phyloP scores from a whole-genome alignment of 2,797 vertebrate species.

The Oreonectes daqikongensis region DNA sequence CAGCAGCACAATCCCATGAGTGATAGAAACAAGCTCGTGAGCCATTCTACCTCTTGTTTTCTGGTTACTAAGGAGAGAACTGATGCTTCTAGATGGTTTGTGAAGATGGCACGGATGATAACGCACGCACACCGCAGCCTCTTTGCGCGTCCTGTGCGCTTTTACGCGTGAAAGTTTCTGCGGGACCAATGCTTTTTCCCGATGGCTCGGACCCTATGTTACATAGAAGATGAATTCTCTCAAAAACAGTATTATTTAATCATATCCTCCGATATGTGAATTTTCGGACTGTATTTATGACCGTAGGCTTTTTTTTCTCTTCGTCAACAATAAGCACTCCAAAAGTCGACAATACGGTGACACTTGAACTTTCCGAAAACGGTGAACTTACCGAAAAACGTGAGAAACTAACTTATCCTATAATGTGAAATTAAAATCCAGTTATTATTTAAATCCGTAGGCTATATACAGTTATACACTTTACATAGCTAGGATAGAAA shows the following conservation, averaged over 20 bases:
- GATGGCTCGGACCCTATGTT: background rate
- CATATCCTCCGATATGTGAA: conserved; percentile 3
- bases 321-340: background rate
- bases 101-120: background rate
- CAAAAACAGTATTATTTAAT: background rate
- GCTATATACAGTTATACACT: background rate
- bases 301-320: background rate
- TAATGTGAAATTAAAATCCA: background rate
- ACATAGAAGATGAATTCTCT: background rate
- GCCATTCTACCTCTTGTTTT: conserved; percentile 78
- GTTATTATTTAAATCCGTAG: background rate
- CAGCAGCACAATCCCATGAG: conserved; percentile 87
- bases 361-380: no score
- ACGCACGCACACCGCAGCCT: conserved; percentile 9
- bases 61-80: conserved; percentile 65
- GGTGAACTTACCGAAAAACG: conserved; percentile 24
- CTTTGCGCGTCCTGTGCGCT: conserved; percentile 36
- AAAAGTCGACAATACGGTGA: background rate
- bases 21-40: conserved; percentile 67
- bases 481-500: background rate
- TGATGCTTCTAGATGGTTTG: conserved; percentile 62
- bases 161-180: conserved; percentile 36
- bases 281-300: background rate
- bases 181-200: background rate
- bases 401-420: background rate